Percentiles rank a stretch among this genome's conserved stretches.
Conservation (phyloP, 2,888 invertebrate species). For the Lepetodrilus schrolli region DNA sequence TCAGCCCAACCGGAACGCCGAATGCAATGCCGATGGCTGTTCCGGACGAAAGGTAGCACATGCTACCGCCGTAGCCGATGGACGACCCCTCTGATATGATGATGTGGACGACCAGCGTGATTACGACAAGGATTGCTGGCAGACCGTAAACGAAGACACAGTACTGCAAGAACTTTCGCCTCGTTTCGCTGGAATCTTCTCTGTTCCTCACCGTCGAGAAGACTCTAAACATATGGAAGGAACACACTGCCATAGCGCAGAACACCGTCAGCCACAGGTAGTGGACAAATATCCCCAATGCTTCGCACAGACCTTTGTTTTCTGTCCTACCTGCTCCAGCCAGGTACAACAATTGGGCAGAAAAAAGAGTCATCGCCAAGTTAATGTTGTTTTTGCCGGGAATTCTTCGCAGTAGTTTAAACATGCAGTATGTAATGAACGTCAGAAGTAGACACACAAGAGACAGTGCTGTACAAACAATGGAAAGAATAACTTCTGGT, state of each 20-base stretch:
- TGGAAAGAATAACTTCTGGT: conserved; percentile 22
- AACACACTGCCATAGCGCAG: conserved; percentile 45
- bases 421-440: conserved; percentile 36
- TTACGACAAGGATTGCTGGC: conserved; percentile 35
- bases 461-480: conserved; percentile 37
- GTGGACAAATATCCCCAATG: conserved; percentile 41
- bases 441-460: conserved; percentile 36
- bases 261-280: conserved; percentile 47
- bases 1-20: conserved; percentile 37
- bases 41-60: conserved; percentile 38
- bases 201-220: conserved; percentile 33
- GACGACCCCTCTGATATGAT: conserved; percentile 33
- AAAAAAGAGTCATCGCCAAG: conserved; percentile 34
- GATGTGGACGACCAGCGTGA: conserved; percentile 31
- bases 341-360: conserved; percentile 39
- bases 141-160: conserved; percentile 40
- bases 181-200: conserved; percentile 12
- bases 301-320: conserved; percentile 34
- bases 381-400: conserved; percentile 49
- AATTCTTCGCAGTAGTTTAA: conserved; percentile 38
- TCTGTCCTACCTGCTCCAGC: conserved; percentile 31
- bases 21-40: conserved; percentile 34
- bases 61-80: conserved; percentile 41
- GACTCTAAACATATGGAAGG: conserved; percentile 47
- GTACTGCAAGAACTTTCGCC: conserved; percentile 37